Evolutionary conservation across 2,888 invertebrate genomes (phyloP), one percentile per base, ranked within the genome.

Genomic region (Zeuzera pyrina): DNA sequence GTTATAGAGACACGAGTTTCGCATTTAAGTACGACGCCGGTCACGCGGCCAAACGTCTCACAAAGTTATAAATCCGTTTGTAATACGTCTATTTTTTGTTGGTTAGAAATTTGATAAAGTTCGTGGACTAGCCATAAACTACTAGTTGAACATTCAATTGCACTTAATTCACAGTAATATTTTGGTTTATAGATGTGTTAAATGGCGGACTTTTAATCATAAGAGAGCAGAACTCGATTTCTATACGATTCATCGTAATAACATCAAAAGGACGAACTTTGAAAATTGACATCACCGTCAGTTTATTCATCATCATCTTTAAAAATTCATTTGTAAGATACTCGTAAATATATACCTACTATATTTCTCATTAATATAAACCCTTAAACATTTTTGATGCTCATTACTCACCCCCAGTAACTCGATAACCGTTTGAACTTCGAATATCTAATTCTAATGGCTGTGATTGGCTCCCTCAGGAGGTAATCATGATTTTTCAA

Each of bases 401-500:
- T 34, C 28, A 29, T 38, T 34, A 33, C 30, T 16, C 67, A 63
- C 76, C 76, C 78, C 49, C 59, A 51, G 78, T 65, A 76, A 79
- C 61, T 61, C 49, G 74, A 79, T 79, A 74, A 57, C 57, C 55
- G 67, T 72, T 74, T 68, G 67, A 70, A 72, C 64, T 62, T 65
- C 60, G 63, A 77, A 78, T 77, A 76, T 78, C 79, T 79, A 78
- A 79, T 79, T 79, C 72, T 78, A 78, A 78, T 77, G 64, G 65
- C 68, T 53, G 67, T 78, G 76, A 83, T 79, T 81, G 79, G 73
- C 71, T 81, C 83, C 83, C 74, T 62, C 43, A 74, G 79, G 83
- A 78, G 72, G 69, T 68, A 77, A 83, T 81, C 76, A 76, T 60
- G 74, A 79, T 72, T 78, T 79, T 76, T 72, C 56, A 63, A 74